Evolutionary conservation across 2,113 vertebrate genomes (phyloP), one percentile per base, ranked within the genome.

Genomic region (Oreocharis arfaki): DNA sequence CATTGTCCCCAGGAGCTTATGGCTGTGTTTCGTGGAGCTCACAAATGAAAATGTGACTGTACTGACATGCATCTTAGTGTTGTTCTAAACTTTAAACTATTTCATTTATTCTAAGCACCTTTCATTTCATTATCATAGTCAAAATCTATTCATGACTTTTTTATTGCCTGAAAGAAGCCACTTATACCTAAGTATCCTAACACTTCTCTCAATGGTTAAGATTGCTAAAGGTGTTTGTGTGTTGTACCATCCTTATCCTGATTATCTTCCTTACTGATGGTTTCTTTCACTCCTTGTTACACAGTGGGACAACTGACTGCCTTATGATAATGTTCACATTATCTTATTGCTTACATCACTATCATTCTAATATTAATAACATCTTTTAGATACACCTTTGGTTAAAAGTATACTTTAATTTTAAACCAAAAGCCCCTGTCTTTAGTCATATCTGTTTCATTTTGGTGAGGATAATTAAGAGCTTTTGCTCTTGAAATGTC

Each of bases 1-100:
- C 0, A 0, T 30, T 55, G 11, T 50, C 33, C 24, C 20, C 19
- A 24, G n/a, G 49, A 92, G 14, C 28, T 73, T 55, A 14, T 17
- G 47, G 17, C 42, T 59, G 11, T 50, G 19, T 49, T 82, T 30
- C 69, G 9, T 57, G 61, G 39, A 68, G 50, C 26, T 87, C 55
- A 33, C 20, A 92, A 87, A 46, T 16, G 42, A 55, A 46, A 89
- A 63, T 0, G 7, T 52, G 13, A 18, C 23, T 56, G 23, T 8
- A 52, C 23, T 33, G 12, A 19, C 39, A 57, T 19, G 63, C 30
- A 61, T 52, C 17, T 30, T 15, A 56, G 16, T 26, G 24, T 39
- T n/a, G 11, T 83, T 70, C n/a, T 84, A 56, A 87, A 74, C 30
- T 82, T 92, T 35, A 69, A 65, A 70, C 56, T 46, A 52, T 49